Conservation (phyloP, 2,888 invertebrate species). For the Dolichopus griseipennis region DNA sequence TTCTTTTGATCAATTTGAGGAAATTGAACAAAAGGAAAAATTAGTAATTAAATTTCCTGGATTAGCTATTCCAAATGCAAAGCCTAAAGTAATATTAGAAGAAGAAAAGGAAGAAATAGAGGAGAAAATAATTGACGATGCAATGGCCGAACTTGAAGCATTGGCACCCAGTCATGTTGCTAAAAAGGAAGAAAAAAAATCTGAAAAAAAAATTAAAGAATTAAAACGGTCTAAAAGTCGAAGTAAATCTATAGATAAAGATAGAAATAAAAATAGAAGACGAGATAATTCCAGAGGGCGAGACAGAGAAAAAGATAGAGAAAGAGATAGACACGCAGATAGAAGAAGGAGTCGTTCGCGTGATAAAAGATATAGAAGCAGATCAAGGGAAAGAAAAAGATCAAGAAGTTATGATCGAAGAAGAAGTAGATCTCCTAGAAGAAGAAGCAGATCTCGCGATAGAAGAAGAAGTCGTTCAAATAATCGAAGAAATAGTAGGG, state of each 20-base stretch:
- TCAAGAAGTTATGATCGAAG: slow-evolving; percentile 23
- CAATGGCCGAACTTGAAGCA: slow-evolving; percentile 79
- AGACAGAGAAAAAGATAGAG: slow-evolving; percentile 29
- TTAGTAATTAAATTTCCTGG: slow-evolving; percentile 69
- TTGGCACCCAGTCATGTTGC: slow-evolving; percentile 54
- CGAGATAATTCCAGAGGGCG: slow-evolving; percentile 26
- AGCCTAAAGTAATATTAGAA: slow-evolving; percentile 40
- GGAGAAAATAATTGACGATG: slow-evolving; percentile 55
- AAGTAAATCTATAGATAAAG: slow-evolving; percentile 15
- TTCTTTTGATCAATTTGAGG: slow-evolving; percentile 17
- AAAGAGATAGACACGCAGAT: slow-evolving; percentile 28
- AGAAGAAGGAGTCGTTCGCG: slow-evolving; percentile 27
- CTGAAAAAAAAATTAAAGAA: slow-evolving; percentile 22
- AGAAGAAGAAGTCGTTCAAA: slow-evolving; percentile 29
- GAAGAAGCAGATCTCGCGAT: slow-evolving; percentile 25
- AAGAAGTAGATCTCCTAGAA: slow-evolving; percentile 31
- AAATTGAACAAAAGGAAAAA: slow-evolving; percentile 44
- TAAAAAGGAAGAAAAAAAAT: slow-evolving; percentile 24
- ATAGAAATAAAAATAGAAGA: slow-evolving; percentile 18
- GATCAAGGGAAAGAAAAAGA: slow-evolving; percentile 19
- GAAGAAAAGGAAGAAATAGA: slow-evolving; percentile 40
- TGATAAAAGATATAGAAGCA: slow-evolving; percentile 25
- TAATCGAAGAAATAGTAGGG: slow-evolving; percentile 22
- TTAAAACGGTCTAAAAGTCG: slow-evolving; percentile 22
- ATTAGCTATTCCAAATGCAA: slow-evolving; percentile 70